Percentiles rank a stretch among this genome's conserved stretches.
Evolutionary conservation across 2,797 vertebrate genomes (phyloP).

Genomic region (Pogonophryne albipinna): DNA sequence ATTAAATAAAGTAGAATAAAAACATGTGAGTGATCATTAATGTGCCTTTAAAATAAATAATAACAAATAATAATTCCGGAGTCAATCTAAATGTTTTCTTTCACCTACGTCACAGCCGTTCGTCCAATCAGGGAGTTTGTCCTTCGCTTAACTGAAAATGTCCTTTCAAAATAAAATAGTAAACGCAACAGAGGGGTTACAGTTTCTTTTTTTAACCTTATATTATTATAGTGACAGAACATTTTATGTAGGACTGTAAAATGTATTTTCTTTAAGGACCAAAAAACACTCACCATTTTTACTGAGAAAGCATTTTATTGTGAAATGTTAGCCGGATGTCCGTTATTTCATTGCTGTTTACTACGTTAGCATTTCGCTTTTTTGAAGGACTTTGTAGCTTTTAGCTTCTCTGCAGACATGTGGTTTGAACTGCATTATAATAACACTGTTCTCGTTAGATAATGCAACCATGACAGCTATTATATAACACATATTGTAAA

Average conservation of each 20-base stretch:
- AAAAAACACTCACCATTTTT: too few species aligned
- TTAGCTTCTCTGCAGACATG: not conserved
- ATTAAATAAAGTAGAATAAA: not conserved
- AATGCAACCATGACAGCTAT: accelerated
- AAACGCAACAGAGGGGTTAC: not conserved
- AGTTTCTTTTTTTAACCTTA: not conserved
- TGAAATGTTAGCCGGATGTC: constrained; percentile 28
- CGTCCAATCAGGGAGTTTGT: constrained; percentile 25
- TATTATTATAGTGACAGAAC: too few species aligned
- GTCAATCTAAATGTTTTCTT: not conserved
- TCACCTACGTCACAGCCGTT: not conserved
- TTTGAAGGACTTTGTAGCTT: not conserved
- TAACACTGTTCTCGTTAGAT: accelerated
- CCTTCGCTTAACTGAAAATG: accelerated
- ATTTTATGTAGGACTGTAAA: too few species aligned
- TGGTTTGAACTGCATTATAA: not conserved
- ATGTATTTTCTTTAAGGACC: too few species aligned
- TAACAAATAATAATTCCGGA: not conserved
- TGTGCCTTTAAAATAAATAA: too few species aligned
- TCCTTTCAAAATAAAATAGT: constrained; percentile 3
- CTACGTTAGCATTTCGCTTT: not conserved
- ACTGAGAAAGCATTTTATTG: constrained; percentile 27
- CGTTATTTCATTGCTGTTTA: accelerated
- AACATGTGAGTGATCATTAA: too few species aligned
- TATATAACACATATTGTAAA: accelerated